These are phyloP conservation scores for Ophioninae sp. DNA, from an alignment of 2,888 invertebrate genomes.

Conservation along the genomic window DNA sequence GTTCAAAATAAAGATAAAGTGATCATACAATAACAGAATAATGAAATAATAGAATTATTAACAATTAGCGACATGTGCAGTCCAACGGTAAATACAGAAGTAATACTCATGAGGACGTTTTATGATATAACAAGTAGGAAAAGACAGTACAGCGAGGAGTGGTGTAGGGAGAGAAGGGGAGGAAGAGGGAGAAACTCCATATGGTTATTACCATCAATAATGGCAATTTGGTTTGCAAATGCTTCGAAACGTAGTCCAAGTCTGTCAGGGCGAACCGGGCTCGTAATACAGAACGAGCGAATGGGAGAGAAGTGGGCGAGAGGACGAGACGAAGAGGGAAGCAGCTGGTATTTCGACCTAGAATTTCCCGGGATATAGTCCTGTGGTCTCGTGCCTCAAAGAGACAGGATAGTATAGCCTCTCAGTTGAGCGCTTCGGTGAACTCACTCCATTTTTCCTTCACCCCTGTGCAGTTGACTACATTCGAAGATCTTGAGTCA, in stretches of 20 bases:
- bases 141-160: slow-evolving; percentile 45
- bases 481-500: slow-evolving; percentile 79
- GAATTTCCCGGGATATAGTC: slow-evolving; percentile 79
- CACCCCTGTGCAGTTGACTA: slow-evolving; percentile 75
- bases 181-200: slow-evolving; percentile 69
- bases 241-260: slow-evolving; percentile 71
- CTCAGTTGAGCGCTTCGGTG: slow-evolving; percentile 65
- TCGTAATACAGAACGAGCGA: slow-evolving; percentile 16
- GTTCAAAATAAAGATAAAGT: too few species aligned
- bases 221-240: slow-evolving; percentile 81
- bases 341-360: slow-evolving; percentile 73
- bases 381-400: slow-evolving; percentile 62
- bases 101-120: too few species aligned
- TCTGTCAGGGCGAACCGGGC: slow-evolving; percentile 47
- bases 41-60: too few species aligned
- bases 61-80: too few species aligned
- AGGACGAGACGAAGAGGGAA: slow-evolving; percentile 9
- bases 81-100: too few species aligned
- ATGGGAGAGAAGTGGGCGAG: slow-evolving; percentile 24
- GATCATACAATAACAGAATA: too few species aligned
- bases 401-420: slow-evolving; percentile 72
- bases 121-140: slow-evolving; percentile 27
- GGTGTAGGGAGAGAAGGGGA: slow-evolving; percentile 20
- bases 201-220: slow-evolving; percentile 80
- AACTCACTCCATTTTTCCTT: slow-evolving; percentile 61